Base-by-base conservation (phyloP, 2,888 invertebrate genomes). In the Cenopis cana region DNA sequence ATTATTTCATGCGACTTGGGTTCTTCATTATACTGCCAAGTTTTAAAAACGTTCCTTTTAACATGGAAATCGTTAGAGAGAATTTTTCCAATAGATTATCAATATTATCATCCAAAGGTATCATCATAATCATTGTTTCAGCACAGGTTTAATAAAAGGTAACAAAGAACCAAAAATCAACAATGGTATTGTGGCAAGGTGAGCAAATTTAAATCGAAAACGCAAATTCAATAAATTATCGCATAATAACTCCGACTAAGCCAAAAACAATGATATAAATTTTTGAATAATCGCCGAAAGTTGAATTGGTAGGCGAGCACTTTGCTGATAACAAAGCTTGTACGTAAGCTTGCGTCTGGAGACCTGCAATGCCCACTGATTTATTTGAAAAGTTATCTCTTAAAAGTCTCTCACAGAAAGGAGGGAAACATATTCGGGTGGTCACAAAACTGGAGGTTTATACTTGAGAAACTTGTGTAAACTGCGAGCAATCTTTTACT, bases 311-410 rank as follows among this genome's bases (percentile, higher is more conserved):
- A 57, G 79, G 71, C 80, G 75, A 76, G 76, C 79, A 82, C 78
- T 80, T 80, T 78, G 75, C 76, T 83, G 89, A 89, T 88, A 89
- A 88, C 88, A 85, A 83, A 84, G 85, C 85, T 81, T 84, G 81
- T 81, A 81, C 82, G 75, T 72, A 77, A 76, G 73, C 66, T 77
- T 79, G 78, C 81, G 78, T 78, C 78, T 76, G 79, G 78, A 81
- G 81, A 74, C 79, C 81, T 84, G 86, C 84, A 85, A 81, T 84
- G 84, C 84, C 85, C 85, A 85, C 86, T 89, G 90, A 89, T 90
- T 90, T 90, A 90, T 90, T 85, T 86, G 87, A 84, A 89, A 90
- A 89, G 87, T 90, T 89, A 81, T 82, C 81, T 82, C 82, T 83
- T 83, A 81, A 85, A 87, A 85, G 81, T 84, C 79, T 81, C 75